A percentile compares a stretch with the other conserved stretches of the same genome.
These are phyloP conservation scores for Rhingia campestris DNA, from an alignment of 2,888 invertebrate species.

Conservation along the genomic window DNA sequence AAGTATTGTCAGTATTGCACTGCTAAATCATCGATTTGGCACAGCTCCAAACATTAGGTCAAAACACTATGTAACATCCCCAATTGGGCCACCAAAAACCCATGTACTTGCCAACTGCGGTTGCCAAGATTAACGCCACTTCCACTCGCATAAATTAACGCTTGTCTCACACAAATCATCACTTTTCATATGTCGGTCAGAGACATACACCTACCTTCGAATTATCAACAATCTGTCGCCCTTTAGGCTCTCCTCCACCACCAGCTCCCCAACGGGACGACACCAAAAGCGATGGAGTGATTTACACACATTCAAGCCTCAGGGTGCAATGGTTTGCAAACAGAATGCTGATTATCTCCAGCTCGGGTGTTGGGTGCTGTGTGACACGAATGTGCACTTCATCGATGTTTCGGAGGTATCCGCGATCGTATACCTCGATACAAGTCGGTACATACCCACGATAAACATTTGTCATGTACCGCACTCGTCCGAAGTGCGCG, in stretches of 20 bases:
- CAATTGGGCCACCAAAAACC: background rate
- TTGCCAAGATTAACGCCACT: background rate
- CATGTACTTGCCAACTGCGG: background rate
- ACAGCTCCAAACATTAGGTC: background rate
- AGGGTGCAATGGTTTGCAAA: constrained; percentile 59
- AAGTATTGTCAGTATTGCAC: too few species aligned
- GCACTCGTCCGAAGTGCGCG: constrained; percentile 36
- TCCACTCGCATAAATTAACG: constrained; percentile 37
- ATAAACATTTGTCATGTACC: constrained; percentile 48
- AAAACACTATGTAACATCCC: background rate
- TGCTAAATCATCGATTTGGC: too few species aligned
- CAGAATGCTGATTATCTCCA: constrained; percentile 65
- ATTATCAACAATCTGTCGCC: constrained; percentile 38
- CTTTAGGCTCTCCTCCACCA: constrained; percentile 15
- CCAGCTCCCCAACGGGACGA: constrained; percentile 8
- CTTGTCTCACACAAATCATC: constrained; percentile 47
- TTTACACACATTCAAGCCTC: constrained; percentile 41
- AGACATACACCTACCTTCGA: constrained; percentile 33
- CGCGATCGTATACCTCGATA: background rate
- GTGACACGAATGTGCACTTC: constrained; percentile 26
- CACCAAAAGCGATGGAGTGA: constrained; percentile 22
- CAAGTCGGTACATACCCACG: background rate
- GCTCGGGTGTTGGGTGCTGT: constrained; percentile 7
- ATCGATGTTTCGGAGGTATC: constrained; percentile 39
- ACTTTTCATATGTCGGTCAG: constrained; percentile 28